Evolutionary conservation across 1,140 invertebrate genomes (phyloP).

Genomic region (Hypsibius dujardini): DNA sequence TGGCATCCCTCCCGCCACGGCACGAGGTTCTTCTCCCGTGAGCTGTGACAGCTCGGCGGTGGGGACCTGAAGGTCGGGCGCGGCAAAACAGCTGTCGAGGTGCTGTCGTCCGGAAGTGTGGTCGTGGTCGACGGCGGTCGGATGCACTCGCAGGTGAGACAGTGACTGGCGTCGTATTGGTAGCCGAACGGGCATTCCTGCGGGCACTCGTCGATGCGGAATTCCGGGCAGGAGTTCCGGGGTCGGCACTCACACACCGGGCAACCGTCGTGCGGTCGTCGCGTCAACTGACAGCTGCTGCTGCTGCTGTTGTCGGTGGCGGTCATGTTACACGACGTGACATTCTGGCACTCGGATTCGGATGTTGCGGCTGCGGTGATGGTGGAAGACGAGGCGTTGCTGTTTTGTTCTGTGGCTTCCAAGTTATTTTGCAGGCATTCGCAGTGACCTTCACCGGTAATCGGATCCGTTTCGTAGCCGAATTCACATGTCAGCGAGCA

Average conservation of each 20-base stretch:
- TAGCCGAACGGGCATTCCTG: background rate
- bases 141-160: conserved; percentile 11
- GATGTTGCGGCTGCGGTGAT: background rate
- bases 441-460: background rate
- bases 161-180: background rate
- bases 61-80: background rate
- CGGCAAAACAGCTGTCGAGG: background rate
- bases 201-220: conserved; percentile 1
- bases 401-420: background rate
- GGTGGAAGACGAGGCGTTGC: background rate
- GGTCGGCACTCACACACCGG: background rate
- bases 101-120: background rate
- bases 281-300: background rate
- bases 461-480: background rate
- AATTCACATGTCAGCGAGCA: conserved; percentile 3
- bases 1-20: conserved; percentile 9
- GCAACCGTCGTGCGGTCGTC: background rate
- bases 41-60: background rate
- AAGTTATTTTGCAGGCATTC: background rate
- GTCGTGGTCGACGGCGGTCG: conserved; percentile 8
- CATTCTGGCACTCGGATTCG: background rate
- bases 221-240: background rate
- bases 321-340: background rate
- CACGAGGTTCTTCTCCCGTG: background rate
- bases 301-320: background rate